Evolutionary conservation across 2,888 invertebrate species (phyloP), one percentile per base, ranked within the genome.

Genomic region (Xylota sylvarum): DNA sequence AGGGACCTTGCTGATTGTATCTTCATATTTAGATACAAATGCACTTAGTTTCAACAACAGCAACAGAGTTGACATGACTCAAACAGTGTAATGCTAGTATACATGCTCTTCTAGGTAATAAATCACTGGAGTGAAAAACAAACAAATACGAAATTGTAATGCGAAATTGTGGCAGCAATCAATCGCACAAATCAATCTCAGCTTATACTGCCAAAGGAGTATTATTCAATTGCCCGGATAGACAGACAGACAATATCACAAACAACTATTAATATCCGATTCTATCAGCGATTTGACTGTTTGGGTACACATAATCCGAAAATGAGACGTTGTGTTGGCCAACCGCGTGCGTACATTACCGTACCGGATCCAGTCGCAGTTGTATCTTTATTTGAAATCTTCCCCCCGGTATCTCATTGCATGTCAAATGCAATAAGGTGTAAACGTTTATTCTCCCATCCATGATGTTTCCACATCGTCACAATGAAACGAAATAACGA

Each of bases 381-480:
- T 23, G 23, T 23, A 64, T 52, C 73, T 17, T 40, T 74, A 43
- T 23, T 37, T 32, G 32, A 52, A 55, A 74, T 64, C 52, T 27
- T 32, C 10, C 7, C 14, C 10, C 58, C 10, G 32, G 10, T 17
- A 69, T 69, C 40, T 19, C 32, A 52, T 78, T 19, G 77, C 77
- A 62, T 62, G 69, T 67, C 60, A 52, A 62, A 67, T 46, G 48
- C 35, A 12, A 50, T 46, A 65, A 76, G 76, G 19, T 19, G 56
- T 76, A 35, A 17, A 78, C 27, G 5, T 43, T 12, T 17, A 35
- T 17, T 32, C 62, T 55, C 17, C 52, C 43, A 74, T 30, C 27
- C 62, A 30, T 55, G 32, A 27, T 55, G 12, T 40, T 40, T 40
- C 30, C 30, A 73, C n/a, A 62, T 50, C 30, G 17, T 40, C 27